Evolutionary conservation across 1,140 invertebrate genomes (phyloP).

Genomic region (Chrysopa pallens): DNA sequence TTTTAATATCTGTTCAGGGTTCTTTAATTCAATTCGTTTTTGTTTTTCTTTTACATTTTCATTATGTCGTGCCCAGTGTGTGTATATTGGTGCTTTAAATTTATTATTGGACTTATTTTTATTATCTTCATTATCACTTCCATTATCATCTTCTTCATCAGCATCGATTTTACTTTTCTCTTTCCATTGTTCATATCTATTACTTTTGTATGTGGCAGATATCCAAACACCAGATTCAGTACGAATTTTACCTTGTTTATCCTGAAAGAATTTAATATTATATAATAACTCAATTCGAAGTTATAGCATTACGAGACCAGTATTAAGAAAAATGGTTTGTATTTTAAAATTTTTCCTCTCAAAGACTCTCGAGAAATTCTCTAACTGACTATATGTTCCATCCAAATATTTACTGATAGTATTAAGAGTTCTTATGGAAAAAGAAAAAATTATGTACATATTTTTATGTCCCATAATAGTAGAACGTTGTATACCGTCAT

Average conservation of each 20-base stretch:
- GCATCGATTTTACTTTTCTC: constrained; percentile 57
- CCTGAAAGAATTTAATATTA: constrained; percentile 15
- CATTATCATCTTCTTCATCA: constrained; percentile 35
- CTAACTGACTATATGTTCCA: no score
- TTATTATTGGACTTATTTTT: background rate
- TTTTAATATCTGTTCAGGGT: constrained; percentile 52
- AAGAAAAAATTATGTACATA: no score
- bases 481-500: no score
- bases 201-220: constrained; percentile 81
- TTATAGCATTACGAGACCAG: no score
- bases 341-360: no score
- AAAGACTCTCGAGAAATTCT: no score
- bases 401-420: no score
- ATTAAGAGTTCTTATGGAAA: no score
- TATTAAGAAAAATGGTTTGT: no score
- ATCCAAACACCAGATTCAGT: constrained; percentile 92
- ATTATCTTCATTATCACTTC: constrained; percentile 28
- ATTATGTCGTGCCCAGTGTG: constrained; percentile 40
- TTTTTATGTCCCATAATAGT: no score
- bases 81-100: constrained; percentile 6
- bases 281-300: no score
- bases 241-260: constrained; percentile 59
- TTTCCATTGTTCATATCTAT: constrained; percentile 76
- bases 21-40: constrained; percentile 35
- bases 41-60: constrained; percentile 33